phyloP scores from a whole-genome alignment of 2,113 vertebrate species.

The Lucifuga dentata region DNA sequence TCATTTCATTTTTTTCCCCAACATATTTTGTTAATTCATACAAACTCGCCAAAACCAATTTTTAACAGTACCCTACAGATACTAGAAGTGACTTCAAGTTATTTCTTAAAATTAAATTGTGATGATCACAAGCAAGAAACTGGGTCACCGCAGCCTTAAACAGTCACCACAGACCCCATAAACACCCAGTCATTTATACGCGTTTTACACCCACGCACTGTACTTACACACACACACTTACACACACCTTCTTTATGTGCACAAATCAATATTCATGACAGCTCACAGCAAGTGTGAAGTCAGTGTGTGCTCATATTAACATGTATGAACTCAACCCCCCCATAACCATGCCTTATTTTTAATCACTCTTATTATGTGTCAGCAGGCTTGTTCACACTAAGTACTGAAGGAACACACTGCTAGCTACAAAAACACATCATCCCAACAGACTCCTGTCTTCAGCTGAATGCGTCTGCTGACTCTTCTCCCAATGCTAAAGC shows the following conservation, averaged over 20 bases:
- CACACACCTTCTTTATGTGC: neutral
- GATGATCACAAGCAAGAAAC: slow-evolving; percentile 17
- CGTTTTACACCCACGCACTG: slow-evolving; percentile 12
- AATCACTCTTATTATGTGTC: slow-evolving; percentile 27
- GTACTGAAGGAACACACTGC: slow-evolving; percentile 29
- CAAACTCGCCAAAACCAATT: too few species aligned
- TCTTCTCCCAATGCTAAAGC: slow-evolving; percentile 1
- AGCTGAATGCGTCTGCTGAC: slow-evolving; percentile 9
- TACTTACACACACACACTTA: slow-evolving; percentile 12
- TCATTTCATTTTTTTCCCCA: neutral
- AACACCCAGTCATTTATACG: neutral
- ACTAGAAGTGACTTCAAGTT: slow-evolving; percentile 14
- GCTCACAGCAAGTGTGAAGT: slow-evolving; percentile 32
- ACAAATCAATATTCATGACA: slow-evolving; percentile 61
- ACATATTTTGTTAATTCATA: neutral
- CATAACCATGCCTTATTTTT: slow-evolving; percentile 5
- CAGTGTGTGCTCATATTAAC: slow-evolving; percentile 33
- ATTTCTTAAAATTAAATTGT: slow-evolving; percentile 23
- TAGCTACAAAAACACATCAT: slow-evolving; percentile 36
- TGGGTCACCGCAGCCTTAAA: slow-evolving; percentile 7
- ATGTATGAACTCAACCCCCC: slow-evolving; percentile 51
- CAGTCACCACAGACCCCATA: neutral
- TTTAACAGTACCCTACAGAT: neutral
- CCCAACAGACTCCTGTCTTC: slow-evolving; percentile 16
- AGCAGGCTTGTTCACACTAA: slow-evolving; percentile 47